A percentile compares a stretch with the other conserved stretches of the same genome.
These are phyloP conservation scores for Hylomyscus alleni DNA, from an alignment of 2,797 vertebrate species.

Conservation along the genomic window DNA sequence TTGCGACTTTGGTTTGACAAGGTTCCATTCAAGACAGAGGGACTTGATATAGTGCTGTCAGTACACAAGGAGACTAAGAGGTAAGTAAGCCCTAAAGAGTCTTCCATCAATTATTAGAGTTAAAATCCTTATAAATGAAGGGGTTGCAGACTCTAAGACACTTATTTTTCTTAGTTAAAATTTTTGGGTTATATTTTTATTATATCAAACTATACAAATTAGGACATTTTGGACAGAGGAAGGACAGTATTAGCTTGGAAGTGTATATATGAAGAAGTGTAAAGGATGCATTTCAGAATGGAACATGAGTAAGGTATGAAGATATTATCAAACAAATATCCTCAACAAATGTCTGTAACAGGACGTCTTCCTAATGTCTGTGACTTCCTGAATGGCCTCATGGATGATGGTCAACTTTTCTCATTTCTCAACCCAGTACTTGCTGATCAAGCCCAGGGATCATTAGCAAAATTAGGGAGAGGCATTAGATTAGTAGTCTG, in stretches of 20 bases:
- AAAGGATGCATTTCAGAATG: background rate
- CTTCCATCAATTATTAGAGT: background rate
- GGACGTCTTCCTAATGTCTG: background rate
- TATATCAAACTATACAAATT: background rate
- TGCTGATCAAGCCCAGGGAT: background rate
- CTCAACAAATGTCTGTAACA: background rate
- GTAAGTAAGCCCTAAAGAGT: rapidly evolving
- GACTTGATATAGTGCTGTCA: background rate
- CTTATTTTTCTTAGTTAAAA: background rate
- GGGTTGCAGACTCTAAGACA: background rate
- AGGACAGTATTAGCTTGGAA: background rate
- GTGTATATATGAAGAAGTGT: background rate
- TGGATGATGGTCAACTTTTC: background rate
- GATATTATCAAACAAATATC: background rate
- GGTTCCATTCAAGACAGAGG: background rate
- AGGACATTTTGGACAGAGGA: background rate
- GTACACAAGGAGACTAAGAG: background rate
- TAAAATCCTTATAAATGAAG: background rate
- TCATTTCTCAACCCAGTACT: background rate
- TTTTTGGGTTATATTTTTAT: background rate
- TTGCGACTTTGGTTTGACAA: background rate
- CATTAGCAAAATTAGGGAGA: background rate
- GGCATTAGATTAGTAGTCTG: background rate
- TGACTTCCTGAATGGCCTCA: background rate
- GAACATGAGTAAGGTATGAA: background rate